phyloP scores from a whole-genome alignment of 2,113 vertebrate species.

The Ramphastos sulfuratus region DNA sequence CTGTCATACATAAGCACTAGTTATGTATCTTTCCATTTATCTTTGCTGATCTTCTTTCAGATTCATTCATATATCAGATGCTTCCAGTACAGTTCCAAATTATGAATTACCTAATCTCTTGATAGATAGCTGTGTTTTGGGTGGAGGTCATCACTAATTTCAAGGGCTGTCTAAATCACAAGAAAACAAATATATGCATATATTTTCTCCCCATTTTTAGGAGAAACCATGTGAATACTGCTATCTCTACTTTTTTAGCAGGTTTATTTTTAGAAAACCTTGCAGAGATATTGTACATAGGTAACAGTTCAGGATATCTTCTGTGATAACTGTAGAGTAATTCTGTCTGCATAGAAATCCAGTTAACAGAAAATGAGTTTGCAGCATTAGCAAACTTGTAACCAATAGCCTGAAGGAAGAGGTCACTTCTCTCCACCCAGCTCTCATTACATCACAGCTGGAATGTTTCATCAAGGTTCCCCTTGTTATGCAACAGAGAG shows the following conservation, averaged over 20 bases:
- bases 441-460: not conserved
- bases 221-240: not conserved
- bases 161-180: not conserved
- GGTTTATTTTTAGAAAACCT: not conserved
- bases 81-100: not conserved
- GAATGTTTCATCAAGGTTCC: not conserved
- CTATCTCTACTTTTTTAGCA: not conserved
- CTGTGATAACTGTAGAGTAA: not conserved
- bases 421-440: not conserved
- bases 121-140: not conserved
- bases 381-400: not conserved
- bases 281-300: not conserved
- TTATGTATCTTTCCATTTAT: not conserved
- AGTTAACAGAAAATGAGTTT: not conserved
- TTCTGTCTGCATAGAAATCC: not conserved
- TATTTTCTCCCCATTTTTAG: not conserved
- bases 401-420: not conserved
- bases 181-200: not conserved
- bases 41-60: not conserved
- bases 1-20: not conserved
- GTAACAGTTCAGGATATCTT: not conserved
- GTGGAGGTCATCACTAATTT: not conserved
- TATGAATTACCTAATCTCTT: not conserved
- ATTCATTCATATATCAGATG: not conserved
- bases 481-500: not conserved